phyloP scores from a whole-genome alignment of 2,113 vertebrate species.

The Mirza zaza region DNA sequence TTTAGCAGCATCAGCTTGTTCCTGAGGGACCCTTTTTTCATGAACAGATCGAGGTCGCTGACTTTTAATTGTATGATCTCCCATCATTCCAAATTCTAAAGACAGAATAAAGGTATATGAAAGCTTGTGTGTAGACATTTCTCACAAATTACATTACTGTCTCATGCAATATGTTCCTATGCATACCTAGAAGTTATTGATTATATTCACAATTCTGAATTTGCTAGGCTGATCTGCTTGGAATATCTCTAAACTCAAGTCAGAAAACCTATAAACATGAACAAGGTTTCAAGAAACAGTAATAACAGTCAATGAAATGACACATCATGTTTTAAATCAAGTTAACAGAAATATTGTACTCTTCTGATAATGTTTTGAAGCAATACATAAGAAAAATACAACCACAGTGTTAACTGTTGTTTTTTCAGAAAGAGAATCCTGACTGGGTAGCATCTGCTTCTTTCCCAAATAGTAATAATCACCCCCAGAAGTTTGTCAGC shows the following conservation, averaged over 20 bases:
- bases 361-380: constrained; percentile 67
- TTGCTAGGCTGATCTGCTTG: constrained; percentile 79
- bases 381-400: constrained; percentile 78
- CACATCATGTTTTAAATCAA: constrained; percentile 70
- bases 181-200: constrained; percentile 80
- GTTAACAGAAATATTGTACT: constrained; percentile 73
- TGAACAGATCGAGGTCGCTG: constrained; percentile 99
- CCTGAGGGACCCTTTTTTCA: constrained; percentile 99
- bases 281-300: constrained; percentile 75
- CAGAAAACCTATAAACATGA: constrained; percentile 76
- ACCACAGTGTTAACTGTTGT: constrained; percentile 62
- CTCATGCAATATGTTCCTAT: constrained; percentile 90
- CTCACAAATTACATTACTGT: constrained; percentile 88
- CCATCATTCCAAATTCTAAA: constrained; percentile 99
- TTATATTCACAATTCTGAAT: constrained; percentile 80
- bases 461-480: constrained; percentile 49
- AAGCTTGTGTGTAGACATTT: constrained; percentile 94
- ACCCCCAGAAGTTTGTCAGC: constrained; percentile 25
- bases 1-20: constrained; percentile 99
- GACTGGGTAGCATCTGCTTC: constrained; percentile 48
- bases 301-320: constrained; percentile 79
- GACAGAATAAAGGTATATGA: constrained; percentile 99
- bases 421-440: constrained; percentile 62
- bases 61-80: constrained; percentile 99
- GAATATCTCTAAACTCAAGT: constrained; percentile 72